These are phyloP conservation scores for Aphidoletes aphidimyza DNA, from an alignment of 2,888 invertebrate species.

Conservation along the genomic window DNA sequence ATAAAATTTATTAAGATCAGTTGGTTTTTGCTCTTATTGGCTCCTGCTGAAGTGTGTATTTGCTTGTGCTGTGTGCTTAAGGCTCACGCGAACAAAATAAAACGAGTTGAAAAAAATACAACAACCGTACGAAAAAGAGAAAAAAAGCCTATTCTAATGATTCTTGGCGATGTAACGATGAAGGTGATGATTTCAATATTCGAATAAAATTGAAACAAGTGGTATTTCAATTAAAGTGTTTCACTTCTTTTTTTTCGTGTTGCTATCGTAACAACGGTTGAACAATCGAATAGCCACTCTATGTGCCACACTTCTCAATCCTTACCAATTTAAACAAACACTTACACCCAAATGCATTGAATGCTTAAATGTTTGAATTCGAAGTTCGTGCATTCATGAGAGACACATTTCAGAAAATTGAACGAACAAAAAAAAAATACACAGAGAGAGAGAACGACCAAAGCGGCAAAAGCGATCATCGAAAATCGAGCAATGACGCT, in stretches of 20 bases:
- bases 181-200: slow-evolving; percentile 24
- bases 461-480: not conserved
- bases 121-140: not conserved
- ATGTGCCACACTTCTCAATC: no score
- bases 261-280: no score
- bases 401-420: no score
- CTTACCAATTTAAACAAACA: no score
- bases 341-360: not conserved
- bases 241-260: slow-evolving; percentile 14
- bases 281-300: not conserved
- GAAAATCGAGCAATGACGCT: slow-evolving; percentile 34
- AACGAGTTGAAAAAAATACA: not conserved
- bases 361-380: not conserved
- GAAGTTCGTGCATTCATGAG: not conserved
- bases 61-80: not conserved
- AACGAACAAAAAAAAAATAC: no score
- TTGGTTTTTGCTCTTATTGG: not conserved
- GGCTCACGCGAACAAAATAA: not conserved
- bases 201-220: slow-evolving; percentile 50
- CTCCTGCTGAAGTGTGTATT: not conserved
- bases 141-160: not conserved
- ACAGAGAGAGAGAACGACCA: not conserved
- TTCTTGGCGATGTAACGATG: slow-evolving; percentile 26
- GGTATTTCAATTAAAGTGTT: slow-evolving; percentile 44
- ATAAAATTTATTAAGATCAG: slow-evolving; percentile 37